Percentiles rank a stretch among this genome's conserved stretches.
These are phyloP conservation scores for Meteorus colon DNA, from an alignment of 2,888 invertebrate species.

Conservation along the genomic window DNA sequence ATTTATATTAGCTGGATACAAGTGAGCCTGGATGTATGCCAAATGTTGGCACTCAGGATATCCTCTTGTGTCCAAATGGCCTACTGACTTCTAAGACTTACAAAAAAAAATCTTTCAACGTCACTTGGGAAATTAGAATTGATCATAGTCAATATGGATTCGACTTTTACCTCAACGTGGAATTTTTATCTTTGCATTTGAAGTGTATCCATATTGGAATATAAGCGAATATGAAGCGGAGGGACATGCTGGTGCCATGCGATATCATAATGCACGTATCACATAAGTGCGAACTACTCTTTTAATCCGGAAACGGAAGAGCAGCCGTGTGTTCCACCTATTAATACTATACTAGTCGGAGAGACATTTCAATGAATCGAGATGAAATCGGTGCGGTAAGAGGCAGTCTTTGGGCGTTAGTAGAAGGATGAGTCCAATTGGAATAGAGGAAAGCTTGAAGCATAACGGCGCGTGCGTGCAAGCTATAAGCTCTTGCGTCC, in stretches of 20 bases:
- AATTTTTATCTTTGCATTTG: neutral
- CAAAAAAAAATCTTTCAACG: slow-evolving; percentile 1
- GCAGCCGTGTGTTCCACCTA: slow-evolving; percentile 52
- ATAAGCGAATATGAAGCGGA: neutral
- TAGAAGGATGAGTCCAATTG: slow-evolving; percentile 41
- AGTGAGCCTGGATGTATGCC: slow-evolving; percentile 57
- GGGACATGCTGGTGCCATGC: neutral
- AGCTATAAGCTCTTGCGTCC: slow-evolving; percentile 50
- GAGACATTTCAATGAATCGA: slow-evolving; percentile 64
- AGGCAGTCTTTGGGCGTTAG: slow-evolving; percentile 36
- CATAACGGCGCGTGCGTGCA: slow-evolving; percentile 59
- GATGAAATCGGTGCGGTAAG: slow-evolving; percentile 60
- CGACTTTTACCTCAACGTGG: neutral
- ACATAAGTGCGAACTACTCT: neutral
- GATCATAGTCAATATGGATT: neutral
- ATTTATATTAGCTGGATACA: slow-evolving; percentile 57
- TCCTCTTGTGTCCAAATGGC: slow-evolving; percentile 32
- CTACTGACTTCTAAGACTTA: slow-evolving; percentile 22
- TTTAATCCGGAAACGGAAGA: slow-evolving; percentile 54
- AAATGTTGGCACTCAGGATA: slow-evolving; percentile 41
- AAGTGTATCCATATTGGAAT: neutral
- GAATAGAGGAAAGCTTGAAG: slow-evolving; percentile 27
- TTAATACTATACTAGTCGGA: slow-evolving; percentile 56
- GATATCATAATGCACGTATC: too few species aligned
- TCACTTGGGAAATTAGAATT: too few species aligned